Percentiles rank a stretch among this genome's conserved stretches.
These are phyloP conservation scores for Drymonia ruficornis DNA, from an alignment of 2,888 invertebrate species.

Conservation along the genomic window DNA sequence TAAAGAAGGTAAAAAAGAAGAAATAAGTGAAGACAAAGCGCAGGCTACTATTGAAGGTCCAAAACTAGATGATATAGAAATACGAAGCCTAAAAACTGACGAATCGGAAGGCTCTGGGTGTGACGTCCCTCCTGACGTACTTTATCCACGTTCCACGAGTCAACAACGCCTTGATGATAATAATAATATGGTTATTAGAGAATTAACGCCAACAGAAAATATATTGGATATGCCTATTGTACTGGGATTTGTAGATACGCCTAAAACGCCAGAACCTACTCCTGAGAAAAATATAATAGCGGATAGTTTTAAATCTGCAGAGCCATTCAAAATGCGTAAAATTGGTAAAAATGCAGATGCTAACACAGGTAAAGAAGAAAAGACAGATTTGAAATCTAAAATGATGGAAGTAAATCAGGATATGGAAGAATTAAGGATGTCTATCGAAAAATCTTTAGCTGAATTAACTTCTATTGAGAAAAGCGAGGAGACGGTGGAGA, in stretches of 20 bases:
- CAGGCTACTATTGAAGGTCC: constrained; percentile 26
- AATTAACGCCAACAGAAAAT: constrained; percentile 50
- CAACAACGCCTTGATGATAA: constrained; percentile 59
- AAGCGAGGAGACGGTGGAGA: constrained; percentile 54
- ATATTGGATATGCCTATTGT: constrained; percentile 49
- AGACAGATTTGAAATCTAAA: constrained; percentile 73
- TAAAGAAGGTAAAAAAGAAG: constrained; percentile 1
- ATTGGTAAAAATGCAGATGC: background rate
- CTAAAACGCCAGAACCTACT: constrained; percentile 39
- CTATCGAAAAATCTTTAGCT: constrained; percentile 75
- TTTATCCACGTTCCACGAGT: constrained; percentile 65
- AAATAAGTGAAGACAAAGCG: constrained; percentile 15
- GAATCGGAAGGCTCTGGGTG: constrained; percentile 48
- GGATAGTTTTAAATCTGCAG: background rate
- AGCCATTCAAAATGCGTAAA: background rate
- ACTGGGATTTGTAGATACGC: constrained; percentile 55
- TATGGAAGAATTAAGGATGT: constrained; percentile 72
- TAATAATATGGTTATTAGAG: constrained; percentile 68
- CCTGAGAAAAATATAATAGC: constrained; percentile 7
- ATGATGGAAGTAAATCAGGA: constrained; percentile 77
- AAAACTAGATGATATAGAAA: constrained; percentile 41
- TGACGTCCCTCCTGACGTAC: constrained; percentile 64
- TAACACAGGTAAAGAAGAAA: constrained; percentile 43
- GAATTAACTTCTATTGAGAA: constrained; percentile 69
- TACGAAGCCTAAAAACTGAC: constrained; percentile 45